phyloP scores from a whole-genome alignment of 1,140 invertebrate species.

The Macrobrachium nipponense region DNA sequence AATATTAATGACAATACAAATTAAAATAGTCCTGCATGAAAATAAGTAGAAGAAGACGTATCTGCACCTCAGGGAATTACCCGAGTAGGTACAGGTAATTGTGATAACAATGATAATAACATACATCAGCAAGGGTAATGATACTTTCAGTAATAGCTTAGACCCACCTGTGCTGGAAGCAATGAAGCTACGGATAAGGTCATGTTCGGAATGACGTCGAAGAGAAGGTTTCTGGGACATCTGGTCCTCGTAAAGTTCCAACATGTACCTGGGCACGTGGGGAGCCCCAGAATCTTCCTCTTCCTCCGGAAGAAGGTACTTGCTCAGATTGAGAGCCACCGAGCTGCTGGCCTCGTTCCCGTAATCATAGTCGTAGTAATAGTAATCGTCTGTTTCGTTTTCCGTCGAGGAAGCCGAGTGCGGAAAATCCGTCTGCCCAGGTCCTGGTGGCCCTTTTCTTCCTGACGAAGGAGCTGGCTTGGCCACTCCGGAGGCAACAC shows the following conservation, averaged over 20 bases:
- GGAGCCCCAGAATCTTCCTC: conserved; percentile 14
- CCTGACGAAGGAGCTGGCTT: conserved; percentile 9
- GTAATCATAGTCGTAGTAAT: conserved; percentile 48
- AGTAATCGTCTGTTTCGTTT: conserved; percentile 19
- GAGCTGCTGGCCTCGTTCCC: neutral
- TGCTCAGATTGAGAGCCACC: conserved; percentile 35
- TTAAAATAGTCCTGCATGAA: too few species aligned
- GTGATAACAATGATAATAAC: too few species aligned
- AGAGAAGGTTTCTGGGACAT: neutral
- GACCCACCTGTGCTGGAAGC: conserved; percentile 26
- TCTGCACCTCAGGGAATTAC: too few species aligned
- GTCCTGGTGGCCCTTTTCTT: too few species aligned
- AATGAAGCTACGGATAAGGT: conserved; percentile 51
- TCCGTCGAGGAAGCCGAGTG: neutral
- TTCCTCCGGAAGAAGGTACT: conserved; percentile 44
- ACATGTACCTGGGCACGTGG: conserved; percentile 48
- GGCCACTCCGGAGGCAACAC: conserved; percentile 24
- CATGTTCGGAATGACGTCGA: conserved; percentile 4
- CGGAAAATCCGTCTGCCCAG: neutral
- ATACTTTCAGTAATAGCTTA: too few species aligned
- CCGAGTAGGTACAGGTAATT: too few species aligned
- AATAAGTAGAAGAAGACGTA: too few species aligned
- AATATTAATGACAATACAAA: too few species aligned
- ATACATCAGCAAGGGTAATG: too few species aligned
- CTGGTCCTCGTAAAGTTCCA: conserved; percentile 48